Percentiles rank a stretch among this genome's conserved stretches.
Conservation (phyloP, 2,113 vertebrate genomes). For the Nibea coibor region DNA sequence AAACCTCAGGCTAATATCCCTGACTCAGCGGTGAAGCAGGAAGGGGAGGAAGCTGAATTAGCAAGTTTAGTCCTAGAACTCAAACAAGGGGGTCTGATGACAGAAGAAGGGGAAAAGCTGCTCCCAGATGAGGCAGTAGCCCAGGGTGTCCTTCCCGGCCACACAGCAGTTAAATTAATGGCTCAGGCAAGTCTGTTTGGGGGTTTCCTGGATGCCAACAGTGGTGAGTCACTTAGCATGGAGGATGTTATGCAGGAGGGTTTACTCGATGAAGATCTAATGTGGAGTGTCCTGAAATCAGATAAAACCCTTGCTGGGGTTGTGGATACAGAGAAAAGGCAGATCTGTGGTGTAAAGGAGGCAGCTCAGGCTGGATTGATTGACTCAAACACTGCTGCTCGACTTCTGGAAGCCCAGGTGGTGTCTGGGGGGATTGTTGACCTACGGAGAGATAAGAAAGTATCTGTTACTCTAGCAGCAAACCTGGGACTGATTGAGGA, state of each 20-base stretch:
- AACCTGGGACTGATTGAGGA: constrained; percentile 90
- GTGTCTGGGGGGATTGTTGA: constrained; percentile 94
- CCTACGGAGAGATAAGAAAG: constrained; percentile 88
- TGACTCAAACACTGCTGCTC: constrained; percentile 86
- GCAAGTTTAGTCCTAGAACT: constrained; percentile 84
- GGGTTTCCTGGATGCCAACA: constrained; percentile 89
- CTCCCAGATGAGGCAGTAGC: constrained; percentile 90
- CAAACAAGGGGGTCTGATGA: constrained; percentile 86
- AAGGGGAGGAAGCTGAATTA: constrained; percentile 75
- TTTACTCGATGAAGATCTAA: constrained; percentile 89
- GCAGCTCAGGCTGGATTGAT: constrained; percentile 89
- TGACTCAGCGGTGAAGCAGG: constrained; percentile 37
- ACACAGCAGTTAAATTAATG: constrained; percentile 91
- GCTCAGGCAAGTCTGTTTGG: constrained; percentile 88
- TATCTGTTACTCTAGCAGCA: constrained; percentile 93
- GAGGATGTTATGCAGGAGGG: constrained; percentile 90
- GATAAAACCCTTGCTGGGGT: constrained; percentile 91
- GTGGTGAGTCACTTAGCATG: constrained; percentile 85
- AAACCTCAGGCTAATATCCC: constrained; percentile 9
- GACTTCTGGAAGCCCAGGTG: constrained; percentile 92
- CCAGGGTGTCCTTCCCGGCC: constrained; percentile 84
- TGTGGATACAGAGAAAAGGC: constrained; percentile 85
- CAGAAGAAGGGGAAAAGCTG: constrained; percentile 80
- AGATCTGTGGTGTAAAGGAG: constrained; percentile 86
- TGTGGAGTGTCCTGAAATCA: constrained; percentile 88